A percentile compares a stretch with the other conserved stretches of the same genome.
Evolutionary conservation across 1,140 invertebrate species (phyloP).

Genomic region (Hylaeus volcanicus): DNA sequence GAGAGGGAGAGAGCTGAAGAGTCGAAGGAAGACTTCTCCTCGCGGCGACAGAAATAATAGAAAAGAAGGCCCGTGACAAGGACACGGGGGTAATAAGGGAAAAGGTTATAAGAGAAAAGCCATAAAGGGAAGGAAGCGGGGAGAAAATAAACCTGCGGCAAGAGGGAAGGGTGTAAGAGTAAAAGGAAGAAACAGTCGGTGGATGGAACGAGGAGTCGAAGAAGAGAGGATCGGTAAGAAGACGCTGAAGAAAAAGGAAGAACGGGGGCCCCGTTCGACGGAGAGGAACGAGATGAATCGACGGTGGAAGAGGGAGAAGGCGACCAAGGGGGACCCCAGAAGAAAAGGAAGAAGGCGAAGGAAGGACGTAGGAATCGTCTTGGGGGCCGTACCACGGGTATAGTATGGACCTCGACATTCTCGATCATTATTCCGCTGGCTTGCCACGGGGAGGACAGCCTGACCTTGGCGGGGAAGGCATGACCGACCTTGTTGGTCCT

Average conservation of each 20-base stretch:
- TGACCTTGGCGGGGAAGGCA: conserved; percentile 71
- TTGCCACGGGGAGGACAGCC: conserved; percentile 62
- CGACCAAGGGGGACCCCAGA: conserved; percentile 18
- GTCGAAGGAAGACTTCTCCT: background rate
- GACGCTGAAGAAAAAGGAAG: conserved; percentile 18
- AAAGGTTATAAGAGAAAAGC: background rate
- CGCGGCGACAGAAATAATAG: background rate
- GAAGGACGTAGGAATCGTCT: conserved; percentile 67
- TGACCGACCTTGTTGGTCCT: conserved; percentile 64
- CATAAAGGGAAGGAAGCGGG: background rate
- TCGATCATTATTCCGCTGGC: conserved; percentile 75
- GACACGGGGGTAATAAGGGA: too few relatives aligned
- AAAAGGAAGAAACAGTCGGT: background rate
- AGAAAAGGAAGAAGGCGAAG: conserved; percentile 61
- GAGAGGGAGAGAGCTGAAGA: background rate
- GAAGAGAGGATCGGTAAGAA: conserved; percentile 15
- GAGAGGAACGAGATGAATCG: conserved; percentile 43
- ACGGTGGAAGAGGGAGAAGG: conserved; percentile 30
- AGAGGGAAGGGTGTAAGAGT: background rate
- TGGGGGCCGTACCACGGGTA: conserved; percentile 69
- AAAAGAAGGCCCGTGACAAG: background rate
- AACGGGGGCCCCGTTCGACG: conserved; percentile 9
- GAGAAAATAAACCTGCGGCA: background rate
- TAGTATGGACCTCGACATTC: conserved; percentile 69
- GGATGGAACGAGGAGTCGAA: background rate